Percentiles rank a stretch among this genome's conserved stretches.
phyloP scores from a whole-genome alignment of 2,888 invertebrate species.

The Beris chalybata region DNA sequence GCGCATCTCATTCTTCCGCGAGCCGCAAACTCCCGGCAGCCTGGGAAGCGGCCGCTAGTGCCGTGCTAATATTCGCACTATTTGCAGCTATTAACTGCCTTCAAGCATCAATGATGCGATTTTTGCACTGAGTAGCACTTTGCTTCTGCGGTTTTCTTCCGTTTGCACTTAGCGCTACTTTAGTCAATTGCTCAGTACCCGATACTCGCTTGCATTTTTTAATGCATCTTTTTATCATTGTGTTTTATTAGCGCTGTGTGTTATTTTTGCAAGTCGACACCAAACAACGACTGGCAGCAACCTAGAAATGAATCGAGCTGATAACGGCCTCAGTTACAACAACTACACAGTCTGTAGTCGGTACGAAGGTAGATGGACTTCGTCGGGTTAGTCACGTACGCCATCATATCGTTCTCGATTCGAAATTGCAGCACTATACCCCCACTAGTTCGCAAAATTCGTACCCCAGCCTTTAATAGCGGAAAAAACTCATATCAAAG shows the following conservation, averaged over 20 bases:
- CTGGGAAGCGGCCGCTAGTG: too few species aligned
- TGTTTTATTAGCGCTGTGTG: slow-evolving; percentile 9
- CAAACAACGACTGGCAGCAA: slow-evolving; percentile 30
- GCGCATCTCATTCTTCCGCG: too few species aligned
- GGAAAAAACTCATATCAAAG: not conserved
- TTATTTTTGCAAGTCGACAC: slow-evolving; percentile 32
- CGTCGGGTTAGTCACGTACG: slow-evolving; percentile 35
- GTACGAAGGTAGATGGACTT: slow-evolving; percentile 16
- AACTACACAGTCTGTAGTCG: not conserved
- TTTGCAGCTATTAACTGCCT: too few species aligned
- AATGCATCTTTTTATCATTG: slow-evolving; percentile 14
- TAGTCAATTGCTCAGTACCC: too few species aligned
- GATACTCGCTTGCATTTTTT: not conserved
- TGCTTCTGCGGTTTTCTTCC: slow-evolving; percentile 20
- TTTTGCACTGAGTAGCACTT: not conserved
- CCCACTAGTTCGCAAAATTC: not conserved
- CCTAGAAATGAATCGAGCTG: slow-evolving; percentile 33
- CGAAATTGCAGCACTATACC: slow-evolving; percentile 5
- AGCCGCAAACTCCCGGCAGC: too few species aligned
- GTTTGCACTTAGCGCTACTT: slow-evolving; percentile 17
- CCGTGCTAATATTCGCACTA: too few species aligned
- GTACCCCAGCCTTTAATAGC: not conserved
- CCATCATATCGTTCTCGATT: slow-evolving; percentile 21
- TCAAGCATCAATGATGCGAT: too few species aligned
- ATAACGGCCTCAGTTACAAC: not conserved